Evolutionary conservation across 2,113 vertebrate genomes (phyloP), one percentile per base, ranked within the genome.

Genomic region (Chlorocebus sabaeus): DNA sequence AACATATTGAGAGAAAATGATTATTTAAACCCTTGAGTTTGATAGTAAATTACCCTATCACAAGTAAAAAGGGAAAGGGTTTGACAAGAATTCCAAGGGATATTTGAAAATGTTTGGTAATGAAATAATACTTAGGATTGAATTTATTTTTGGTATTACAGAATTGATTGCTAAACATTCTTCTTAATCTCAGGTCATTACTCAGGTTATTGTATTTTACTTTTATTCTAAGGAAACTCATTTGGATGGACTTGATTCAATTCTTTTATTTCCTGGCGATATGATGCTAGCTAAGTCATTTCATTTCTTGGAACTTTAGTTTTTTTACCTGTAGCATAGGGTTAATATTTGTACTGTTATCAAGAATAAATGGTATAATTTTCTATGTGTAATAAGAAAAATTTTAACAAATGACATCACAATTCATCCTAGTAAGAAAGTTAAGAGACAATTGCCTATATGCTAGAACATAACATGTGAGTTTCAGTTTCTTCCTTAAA

Each of bases 71-170:
- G 2, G 2, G 8, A 61, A 64, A 3, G 30, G 4, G 2, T 88
- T 78, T 81, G 52, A 27, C 50, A 72, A 93, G 23, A 93, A 90
- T 84, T 90, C 38, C 30, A 93, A 96, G 10, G 52, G 30, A 27
- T 45, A 64, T 96, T 91, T 94, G 7, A 73, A 96, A 97, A 64
- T 75, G 2, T 84, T 52, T 70, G 18, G 5, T 52, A 93, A 89
- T 61, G 43, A 87, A 96, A 61, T 32, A 67, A 67, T 82, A 55
- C 35, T 89, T 89, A 79, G 40, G 85, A 90, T 73, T 78, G 2
- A 27, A 38, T 90, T 87, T 90, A 68, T 81, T 81, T 83, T 89
- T 84, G 2, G 64, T 67, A 84, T 55, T 64, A 52, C 27, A 73
- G 20, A 95, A 2, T 5, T 20, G 93, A 35, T 40, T 68, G 3